phyloP scores from a whole-genome alignment of 2,113 vertebrate genomes.

The Pandion haliaetus region DNA sequence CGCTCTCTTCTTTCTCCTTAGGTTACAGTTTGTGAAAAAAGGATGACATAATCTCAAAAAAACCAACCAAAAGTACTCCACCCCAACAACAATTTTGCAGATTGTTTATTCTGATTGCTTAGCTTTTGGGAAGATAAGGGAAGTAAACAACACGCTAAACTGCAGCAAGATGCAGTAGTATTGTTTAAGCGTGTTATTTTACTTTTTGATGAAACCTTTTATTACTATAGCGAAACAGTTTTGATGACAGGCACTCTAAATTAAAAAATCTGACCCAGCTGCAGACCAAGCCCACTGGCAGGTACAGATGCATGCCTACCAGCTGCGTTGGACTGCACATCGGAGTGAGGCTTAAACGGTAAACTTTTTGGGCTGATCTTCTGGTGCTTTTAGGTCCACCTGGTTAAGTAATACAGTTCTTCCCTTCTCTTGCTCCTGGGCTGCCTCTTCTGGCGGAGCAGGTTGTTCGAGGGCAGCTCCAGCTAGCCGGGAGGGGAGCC shows the following conservation, averaged over 20 bases:
- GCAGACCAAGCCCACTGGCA: neutral
- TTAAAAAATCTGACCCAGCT: neutral
- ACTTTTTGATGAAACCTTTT: neutral
- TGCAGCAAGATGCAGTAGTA: neutral
- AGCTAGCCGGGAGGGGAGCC: neutral
- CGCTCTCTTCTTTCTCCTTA: neutral
- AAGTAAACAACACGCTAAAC: neutral
- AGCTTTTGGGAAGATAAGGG: neutral
- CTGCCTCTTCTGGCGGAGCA: neutral
- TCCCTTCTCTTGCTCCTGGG: neutral
- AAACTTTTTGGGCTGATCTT: neutral
- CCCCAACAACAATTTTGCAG: neutral
- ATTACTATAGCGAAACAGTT: neutral
- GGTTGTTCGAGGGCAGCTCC: neutral
- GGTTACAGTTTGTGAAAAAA: neutral
- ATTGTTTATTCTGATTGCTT: neutral
- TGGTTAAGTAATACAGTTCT: neutral
- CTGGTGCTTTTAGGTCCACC: neutral
- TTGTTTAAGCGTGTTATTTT: neutral
- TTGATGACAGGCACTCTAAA: neutral
- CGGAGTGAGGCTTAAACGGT: neutral
- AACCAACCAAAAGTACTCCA: neutral
- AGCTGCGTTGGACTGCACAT: neutral
- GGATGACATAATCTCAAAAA: neutral
- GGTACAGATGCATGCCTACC: neutral